A percentile compares a stretch with the other conserved stretches of the same genome.
These are phyloP conservation scores for Eptesicus fuscus DNA, from an alignment of 2,113 vertebrate species.

Conservation along the genomic window DNA sequence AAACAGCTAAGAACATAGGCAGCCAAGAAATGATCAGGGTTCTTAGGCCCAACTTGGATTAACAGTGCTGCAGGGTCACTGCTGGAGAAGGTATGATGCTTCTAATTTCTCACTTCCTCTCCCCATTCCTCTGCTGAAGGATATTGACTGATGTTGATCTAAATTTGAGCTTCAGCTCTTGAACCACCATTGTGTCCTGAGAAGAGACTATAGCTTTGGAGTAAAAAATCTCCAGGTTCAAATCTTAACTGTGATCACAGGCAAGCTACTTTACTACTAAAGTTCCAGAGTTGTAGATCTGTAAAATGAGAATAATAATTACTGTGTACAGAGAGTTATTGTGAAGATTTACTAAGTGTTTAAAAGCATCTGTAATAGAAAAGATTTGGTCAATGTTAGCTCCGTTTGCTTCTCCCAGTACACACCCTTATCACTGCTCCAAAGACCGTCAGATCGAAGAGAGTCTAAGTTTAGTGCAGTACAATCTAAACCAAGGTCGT, in stretches of 20 bases:
- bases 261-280: not conserved
- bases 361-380: not conserved
- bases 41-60: not conserved
- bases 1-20: not conserved
- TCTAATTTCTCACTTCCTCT: not conserved
- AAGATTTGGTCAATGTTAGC: not conserved
- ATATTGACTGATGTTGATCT: not conserved
- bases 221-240: not conserved
- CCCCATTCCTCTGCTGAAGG: not conserved
- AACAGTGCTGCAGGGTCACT: not conserved
- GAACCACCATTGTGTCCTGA: not conserved
- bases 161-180: constrained; percentile 2
- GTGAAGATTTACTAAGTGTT: not conserved
- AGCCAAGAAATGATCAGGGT: not conserved
- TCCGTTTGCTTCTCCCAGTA: not conserved
- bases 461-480: not conserved
- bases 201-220: not conserved
- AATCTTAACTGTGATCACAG: not conserved
- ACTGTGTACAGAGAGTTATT: not conserved
- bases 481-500: not conserved
- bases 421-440: not conserved
- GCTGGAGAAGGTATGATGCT: not conserved
- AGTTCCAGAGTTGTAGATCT: not conserved
- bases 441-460: not conserved
- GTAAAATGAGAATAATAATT: not conserved